phyloP scores from a whole-genome alignment of 2,888 invertebrate genomes.

The Napeogenes sylphis region DNA sequence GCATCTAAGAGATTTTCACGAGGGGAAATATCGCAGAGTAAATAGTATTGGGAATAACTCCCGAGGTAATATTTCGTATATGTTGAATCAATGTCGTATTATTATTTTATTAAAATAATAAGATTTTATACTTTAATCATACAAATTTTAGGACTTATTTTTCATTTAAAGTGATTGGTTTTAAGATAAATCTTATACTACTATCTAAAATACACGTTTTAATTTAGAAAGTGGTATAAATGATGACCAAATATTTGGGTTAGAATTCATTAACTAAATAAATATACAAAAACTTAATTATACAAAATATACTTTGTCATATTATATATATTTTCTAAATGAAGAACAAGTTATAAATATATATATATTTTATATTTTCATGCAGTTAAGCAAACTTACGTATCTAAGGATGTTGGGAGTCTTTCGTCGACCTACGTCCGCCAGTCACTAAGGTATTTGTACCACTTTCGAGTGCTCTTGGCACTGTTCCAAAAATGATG shows the following conservation, averaged over 20 bases:
- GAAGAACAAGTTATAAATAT: no score
- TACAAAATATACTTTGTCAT: no score
- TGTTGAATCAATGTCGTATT: slow-evolving; percentile 6
- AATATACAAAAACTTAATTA: no score
- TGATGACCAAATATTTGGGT: no score
- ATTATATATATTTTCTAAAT: no score
- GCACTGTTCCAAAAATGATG: slow-evolving; percentile 32
- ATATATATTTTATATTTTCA: neutral
- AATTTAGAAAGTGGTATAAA: no score
- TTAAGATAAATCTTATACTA: no score
- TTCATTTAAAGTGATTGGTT: no score
- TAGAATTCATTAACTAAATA: no score
- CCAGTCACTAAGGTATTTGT: slow-evolving; percentile 34
- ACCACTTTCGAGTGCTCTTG: slow-evolving; percentile 33
- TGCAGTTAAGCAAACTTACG: neutral
- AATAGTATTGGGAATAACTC: slow-evolving; percentile 51
- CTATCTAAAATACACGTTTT: no score
- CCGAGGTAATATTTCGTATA: slow-evolving; percentile 18
- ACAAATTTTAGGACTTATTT: no score
- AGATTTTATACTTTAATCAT: neutral
- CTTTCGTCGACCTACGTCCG: slow-evolving; percentile 28
- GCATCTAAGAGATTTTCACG: slow-evolving; percentile 69
- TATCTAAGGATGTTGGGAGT: slow-evolving; percentile 13
- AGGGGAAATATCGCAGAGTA: slow-evolving; percentile 59
- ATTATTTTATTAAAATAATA: slow-evolving; percentile 7